Evolutionary conservation across 2,113 vertebrate species (phyloP), one percentile per base, ranked within the genome.

Genomic region (Scomber colias): DNA sequence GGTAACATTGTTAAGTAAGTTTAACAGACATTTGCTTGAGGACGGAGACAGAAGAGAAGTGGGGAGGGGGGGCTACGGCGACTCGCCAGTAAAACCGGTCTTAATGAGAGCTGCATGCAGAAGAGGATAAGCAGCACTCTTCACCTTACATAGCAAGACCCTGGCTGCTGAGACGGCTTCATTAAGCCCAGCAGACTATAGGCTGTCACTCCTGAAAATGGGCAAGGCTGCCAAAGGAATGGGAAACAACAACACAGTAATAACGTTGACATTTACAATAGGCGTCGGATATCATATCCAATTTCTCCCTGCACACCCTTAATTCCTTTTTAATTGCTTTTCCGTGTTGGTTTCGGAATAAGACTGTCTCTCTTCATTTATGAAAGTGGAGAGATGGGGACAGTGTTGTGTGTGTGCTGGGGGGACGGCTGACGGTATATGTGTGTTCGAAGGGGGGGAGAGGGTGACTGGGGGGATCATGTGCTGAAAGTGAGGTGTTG

Each of bases 301-400:
- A 92, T 93, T 93, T 86, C 93, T 92, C 84, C 92, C 87, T 84
- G 90, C 88, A 88, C 85, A 87, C 90, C 67, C 91, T 90, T 94
- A 93, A 94, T 94, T 94, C 93, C 89, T 89, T 94, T 94, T 92
- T 94, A 94, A 94, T 94, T 94, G 93, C 90, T 91, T 94, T 89
- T 88, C 87, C 80, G 60, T 77, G 92, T 89, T 82, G 89, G 89
- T 92, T 85, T 77, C 73, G 88, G 92, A 90, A 92, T 92, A 89
- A 91, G 89, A 86, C 91, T 91, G 93, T 92, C 91, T 89, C 89
- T 93, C 91, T 91, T 94, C 90, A 92, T 93, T 93, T 92, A 81
- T 84, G 85, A 89, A 71, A 86, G 87, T 86, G 85, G 77, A 82
- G 78, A 69, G 87, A 89, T 69, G 84, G 74, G 85, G 83, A 90